Evolutionary conservation across 2,888 invertebrate species (phyloP), one percentile per base, ranked within the genome.

Genomic region (Acrobasis repandana): DNA sequence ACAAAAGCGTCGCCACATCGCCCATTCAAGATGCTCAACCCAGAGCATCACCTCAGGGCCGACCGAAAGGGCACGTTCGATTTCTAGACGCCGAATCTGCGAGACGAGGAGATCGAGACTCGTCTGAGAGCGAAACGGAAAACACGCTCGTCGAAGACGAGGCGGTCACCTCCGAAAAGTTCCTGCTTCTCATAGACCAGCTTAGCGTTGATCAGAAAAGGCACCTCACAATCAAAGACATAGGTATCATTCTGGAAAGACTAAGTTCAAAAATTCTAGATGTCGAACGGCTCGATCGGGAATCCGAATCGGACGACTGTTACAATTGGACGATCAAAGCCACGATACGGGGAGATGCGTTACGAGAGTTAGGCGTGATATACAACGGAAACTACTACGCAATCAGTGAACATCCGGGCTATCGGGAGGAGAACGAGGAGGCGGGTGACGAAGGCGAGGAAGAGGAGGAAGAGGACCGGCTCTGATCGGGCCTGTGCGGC

Each of bases 251-350:
- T 80, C 93, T 98, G 75, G 98, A 98, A 88, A 94, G 98, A 76
- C 94, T 98, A 76, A 97, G 96, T 88, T 97, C 97, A 65, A 98
- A 98, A 92, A 98, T 98, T 75, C 93, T 98, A 69, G 98, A 98
- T 92, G 98, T 98, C 73, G 98, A 98, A 92, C 94, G 97, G 71
- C 93, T 98, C 73, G 97, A 98, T 86, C 94, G 98, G 63, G 98
- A 98, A 86, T 96, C 96, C 74, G 98, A 98, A 87, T 97, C 97
- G 85, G 97, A 97, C 88, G 97, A 98, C 88, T 97, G 97, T 85
- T 97, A 97, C 93, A 97, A 98, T 90, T 98, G 98, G 98, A 98
- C 98, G 88, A 98, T 98, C 93, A 98, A 97, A 90, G 98, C 98
- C 76, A 97, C 97, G 75, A 98, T 98, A 82, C 94, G 97, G 66